Evolutionary conservation across 2,888 invertebrate genomes (phyloP).

Genomic region (Scrobipalpa atriplicella): DNA sequence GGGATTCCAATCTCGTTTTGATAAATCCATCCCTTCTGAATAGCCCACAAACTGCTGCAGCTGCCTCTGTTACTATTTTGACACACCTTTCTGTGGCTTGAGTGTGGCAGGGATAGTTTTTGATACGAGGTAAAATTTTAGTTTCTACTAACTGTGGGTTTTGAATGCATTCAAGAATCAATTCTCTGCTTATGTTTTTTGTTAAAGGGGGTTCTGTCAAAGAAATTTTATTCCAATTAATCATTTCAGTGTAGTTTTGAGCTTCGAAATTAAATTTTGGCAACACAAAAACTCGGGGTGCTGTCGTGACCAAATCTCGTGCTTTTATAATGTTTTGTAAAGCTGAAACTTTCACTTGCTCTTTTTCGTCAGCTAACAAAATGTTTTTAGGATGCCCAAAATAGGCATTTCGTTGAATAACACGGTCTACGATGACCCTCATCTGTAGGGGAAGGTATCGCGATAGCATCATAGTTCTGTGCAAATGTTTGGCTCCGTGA

Average conservation of each 20-base stretch:
- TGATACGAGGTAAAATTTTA: background rate
- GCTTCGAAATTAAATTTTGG: slow-evolving; percentile 30
- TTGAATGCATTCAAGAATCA: background rate
- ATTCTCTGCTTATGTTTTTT: background rate
- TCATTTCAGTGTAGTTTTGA: slow-evolving; percentile 27
- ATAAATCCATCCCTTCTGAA: slow-evolving; percentile 18
- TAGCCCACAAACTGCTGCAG: background rate
- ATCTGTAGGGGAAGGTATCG: slow-evolving; percentile 3
- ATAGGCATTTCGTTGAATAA: slow-evolving; percentile 19
- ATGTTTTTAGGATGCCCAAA: slow-evolving; percentile 25
- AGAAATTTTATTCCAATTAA: slow-evolving; percentile 17
- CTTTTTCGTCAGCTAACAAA: slow-evolving; percentile 22
- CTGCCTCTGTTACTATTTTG: slow-evolving; percentile 2
- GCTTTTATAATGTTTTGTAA: slow-evolving; percentile 38
- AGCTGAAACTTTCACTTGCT: slow-evolving; percentile 39
- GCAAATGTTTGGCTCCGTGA: slow-evolving; percentile 41
- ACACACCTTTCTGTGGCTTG: slow-evolving; percentile 18
- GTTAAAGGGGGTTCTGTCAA: slow-evolving; percentile 22
- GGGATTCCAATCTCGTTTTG: background rate
- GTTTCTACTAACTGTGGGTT: background rate
- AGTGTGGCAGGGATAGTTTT: background rate
- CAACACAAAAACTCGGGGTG: background rate
- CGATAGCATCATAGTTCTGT: slow-evolving; percentile 4
- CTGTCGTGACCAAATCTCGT: background rate
- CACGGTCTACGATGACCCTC: background rate